Evolutionary conservation across 2,797 vertebrate genomes (phyloP), one percentile per base, ranked within the genome.

Genomic region (Thamnophis elegans): DNA sequence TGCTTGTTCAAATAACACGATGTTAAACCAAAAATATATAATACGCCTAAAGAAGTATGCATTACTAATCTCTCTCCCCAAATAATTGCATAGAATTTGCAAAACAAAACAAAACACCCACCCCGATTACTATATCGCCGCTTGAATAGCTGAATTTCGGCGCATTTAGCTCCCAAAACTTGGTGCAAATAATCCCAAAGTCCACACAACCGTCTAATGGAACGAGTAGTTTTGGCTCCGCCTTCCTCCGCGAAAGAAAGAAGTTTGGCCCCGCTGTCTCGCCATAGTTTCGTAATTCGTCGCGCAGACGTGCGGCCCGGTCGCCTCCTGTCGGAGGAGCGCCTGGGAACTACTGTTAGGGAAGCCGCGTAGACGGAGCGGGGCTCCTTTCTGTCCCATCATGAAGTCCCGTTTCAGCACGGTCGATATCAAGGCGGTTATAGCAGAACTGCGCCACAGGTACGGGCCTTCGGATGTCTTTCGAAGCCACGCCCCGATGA

Each of bases 331-430:
- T 47, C 47, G 54, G 56, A 12, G n/a, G 51, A 53, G 89, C 26
- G 9, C 1, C 25, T 32, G 22, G 22, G 14, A 62, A 26, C 13
- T 26, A 4, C 10, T 16, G 32, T 4, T 2, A 42, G 11, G 36
- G 7, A 51, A 51, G 59, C 54, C 8, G 32, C 20, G 51, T 16
- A 22, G 87, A 58, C 9, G 13, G 54, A 59, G 36, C 4, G 18
- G 7, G 25, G 55, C 26, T 12, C 47, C 1, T 58, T 4, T 7
- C 5, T 2, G 2, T n/a, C 1, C 93, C 93, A 16, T 90, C 94
- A 99, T 99, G 99, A 99, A 99, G 97, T 98, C 97, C 3, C 98
- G 99, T 36, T 99, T 99, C 95, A 98, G 97, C 94, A 99, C 99
- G 1, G 91, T 99, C 93, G 99, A 99, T 8, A 98, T 99, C 94